Evolutionary conservation across 2,797 vertebrate genomes (phyloP), one percentile per base, ranked within the genome.

Genomic region (Molossus molossus): DNA sequence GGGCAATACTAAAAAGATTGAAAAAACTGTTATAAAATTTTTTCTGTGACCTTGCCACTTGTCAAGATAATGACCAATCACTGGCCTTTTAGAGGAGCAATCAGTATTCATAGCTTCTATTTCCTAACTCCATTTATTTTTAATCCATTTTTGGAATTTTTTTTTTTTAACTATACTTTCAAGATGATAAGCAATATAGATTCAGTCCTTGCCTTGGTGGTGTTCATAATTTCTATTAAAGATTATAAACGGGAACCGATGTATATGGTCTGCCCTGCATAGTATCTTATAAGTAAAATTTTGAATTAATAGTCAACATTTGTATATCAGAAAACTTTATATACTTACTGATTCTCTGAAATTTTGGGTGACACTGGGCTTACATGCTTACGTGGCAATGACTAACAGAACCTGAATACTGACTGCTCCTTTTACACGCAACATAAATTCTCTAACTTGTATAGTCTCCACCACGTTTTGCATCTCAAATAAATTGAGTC

Each of bases 321-420:
- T 72, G 55, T 81, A 67, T 58, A 65, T 77, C 1, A 82, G 37
- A 18, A 81, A 58, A 82, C 9, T 60, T 85, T 10, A 70, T 8
- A 60, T 40, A 65, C 67, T 77, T 53, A 48, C 55, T 85, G n/a
- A 55, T 37, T 86, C 69, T 90, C 57, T 79, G n/a, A 86, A 87
- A 84, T 72, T 65, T 79, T 5, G 23, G 17, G 21, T 4, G 83
- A 53, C 77, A 27, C 17, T 50, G 14, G 14, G 37, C 25, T 73
- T 45, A 53, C 6, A 8, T 33, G 45, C 10, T 13, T 79, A 37
- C 17, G n/a, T 45, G 20, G n/a, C 48, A 37, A 62, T 14, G 25
- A 40, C n/a, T 50, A 77, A 6, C 40, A 40, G 21, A 21, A 69
- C 2, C 9, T 81, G 20, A 40, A 37, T 21, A 27, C 9, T 57